Base-by-base conservation (phyloP, 1,140 invertebrate species). In the Planococcus citri region DNA sequence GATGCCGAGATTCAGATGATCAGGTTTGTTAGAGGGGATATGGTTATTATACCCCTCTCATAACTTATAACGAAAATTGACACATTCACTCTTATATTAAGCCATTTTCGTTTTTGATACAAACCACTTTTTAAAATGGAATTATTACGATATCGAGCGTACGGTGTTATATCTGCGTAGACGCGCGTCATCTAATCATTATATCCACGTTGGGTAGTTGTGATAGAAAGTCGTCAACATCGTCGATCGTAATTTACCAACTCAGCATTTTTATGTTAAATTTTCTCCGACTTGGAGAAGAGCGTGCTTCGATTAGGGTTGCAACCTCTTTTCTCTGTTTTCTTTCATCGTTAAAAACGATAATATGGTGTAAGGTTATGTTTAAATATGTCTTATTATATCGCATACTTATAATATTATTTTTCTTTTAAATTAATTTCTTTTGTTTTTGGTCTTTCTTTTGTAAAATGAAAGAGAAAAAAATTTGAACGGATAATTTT, bases 1-100 rank as follows among this genome's bases (percentile, higher is more conserved):
- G 83, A 87, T 88, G 86, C 86, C 86, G 70, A 84, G 87, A 78
- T 89, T 87, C 79, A 87, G 87, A 87, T 89, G 87, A 89, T 89
- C 86, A 75, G 75, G 75, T 76, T 75, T 76, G 74, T 70, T 75
- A 73, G 75, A 73, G 75, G 75, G 74, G 60, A 68, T 75, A 68
- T 74, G 60, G 60, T 64, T 64, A 64, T 64, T 64, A 64, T 64
- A 64, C 60, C 60, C 60, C 60, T 64, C 60, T 64, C 25, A 64
- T 64, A 64, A 64, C 25, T 64, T 64, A 64, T 64, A 64, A 64
- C 21, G 25, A 64, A 64, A 64, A 14, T 10, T 64, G 20, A 24
- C n/a, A 64, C 10, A 20, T 51, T 51, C 10, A 51, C 41, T 3
- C 17, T 51, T 9, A 51, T 51, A 51, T 51, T 51, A 51, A 51